These are phyloP conservation scores for Melanostoma scalare DNA, from an alignment of 2,888 invertebrate species.

Conservation along the genomic window DNA sequence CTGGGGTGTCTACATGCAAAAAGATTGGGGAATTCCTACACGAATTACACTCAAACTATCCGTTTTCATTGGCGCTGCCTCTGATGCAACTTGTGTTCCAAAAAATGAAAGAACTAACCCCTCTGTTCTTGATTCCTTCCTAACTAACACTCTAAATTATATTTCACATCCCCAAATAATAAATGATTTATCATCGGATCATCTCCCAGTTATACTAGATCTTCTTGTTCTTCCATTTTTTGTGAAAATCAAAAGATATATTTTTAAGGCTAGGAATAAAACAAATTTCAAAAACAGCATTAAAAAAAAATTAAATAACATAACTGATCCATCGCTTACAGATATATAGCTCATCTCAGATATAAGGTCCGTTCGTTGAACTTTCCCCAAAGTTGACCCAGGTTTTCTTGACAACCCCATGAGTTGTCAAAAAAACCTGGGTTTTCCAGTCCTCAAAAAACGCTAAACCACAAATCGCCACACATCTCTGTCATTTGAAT, in stretches of 20 bases:
- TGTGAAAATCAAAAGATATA: slow-evolving; percentile 10
- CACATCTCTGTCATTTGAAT: too few species aligned
- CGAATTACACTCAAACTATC: too few species aligned
- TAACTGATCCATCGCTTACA: slow-evolving; percentile 19
- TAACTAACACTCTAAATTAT: slow-evolving; percentile 28
- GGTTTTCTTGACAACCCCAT: too few species aligned
- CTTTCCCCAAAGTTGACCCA: too few species aligned
- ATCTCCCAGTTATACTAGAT: slow-evolving; percentile 12
- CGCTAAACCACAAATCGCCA: too few species aligned
- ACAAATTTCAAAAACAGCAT: slow-evolving; percentile 14
- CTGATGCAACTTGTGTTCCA: too few species aligned
- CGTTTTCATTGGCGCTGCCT: too few species aligned
- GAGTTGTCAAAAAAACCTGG: too few species aligned
- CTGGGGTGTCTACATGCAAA: slow-evolving; percentile 33
- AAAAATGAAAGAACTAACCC: too few species aligned
- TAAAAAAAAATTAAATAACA: not conserved
- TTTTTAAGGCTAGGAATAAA: slow-evolving; percentile 21
- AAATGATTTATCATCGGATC: slow-evolving; percentile 34
- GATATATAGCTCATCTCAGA: slow-evolving; percentile 14
- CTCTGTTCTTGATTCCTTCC: slow-evolving; percentile 33
- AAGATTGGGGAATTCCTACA: slow-evolving; percentile 8
- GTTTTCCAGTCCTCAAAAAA: too few species aligned
- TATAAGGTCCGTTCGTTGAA: too few species aligned
- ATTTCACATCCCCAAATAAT: slow-evolving; percentile 3
- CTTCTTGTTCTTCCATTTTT: not conserved